A percentile compares a stretch with the other conserved stretches of the same genome.
These are phyloP conservation scores for Sisor rabdophorus DNA, from an alignment of 2,113 vertebrate genomes.

Conservation along the genomic window DNA sequence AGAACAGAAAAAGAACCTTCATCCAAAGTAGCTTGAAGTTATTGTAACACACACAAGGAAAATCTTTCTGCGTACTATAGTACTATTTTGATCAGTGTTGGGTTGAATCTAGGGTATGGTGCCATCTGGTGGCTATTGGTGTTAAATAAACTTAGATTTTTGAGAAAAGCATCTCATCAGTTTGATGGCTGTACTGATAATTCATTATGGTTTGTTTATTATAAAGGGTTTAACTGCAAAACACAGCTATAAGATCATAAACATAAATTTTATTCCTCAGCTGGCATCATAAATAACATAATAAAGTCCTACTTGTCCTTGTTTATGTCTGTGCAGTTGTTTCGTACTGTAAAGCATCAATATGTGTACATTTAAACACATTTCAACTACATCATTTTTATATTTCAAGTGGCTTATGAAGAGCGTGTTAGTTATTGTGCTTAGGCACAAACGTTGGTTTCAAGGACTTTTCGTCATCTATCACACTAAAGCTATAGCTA, in stretches of 20 bases:
- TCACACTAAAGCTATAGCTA: background rate
- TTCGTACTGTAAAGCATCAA: background rate
- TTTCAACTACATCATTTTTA: background rate
- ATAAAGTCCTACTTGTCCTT: background rate
- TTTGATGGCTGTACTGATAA: slow-evolving; percentile 8
- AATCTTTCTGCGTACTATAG: slow-evolving; percentile 6
- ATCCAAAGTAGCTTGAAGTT: background rate
- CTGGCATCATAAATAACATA: slow-evolving; percentile 21
- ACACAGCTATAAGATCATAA: slow-evolving; percentile 17
- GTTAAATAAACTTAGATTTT: background rate
- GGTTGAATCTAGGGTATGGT: background rate
- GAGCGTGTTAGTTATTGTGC: background rate
- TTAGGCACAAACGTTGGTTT: background rate
- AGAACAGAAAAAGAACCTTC: background rate
- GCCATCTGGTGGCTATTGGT: slow-evolving; percentile 30
- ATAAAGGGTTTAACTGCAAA: background rate
- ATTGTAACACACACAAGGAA: slow-evolving; percentile 20
- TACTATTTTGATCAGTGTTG: background rate
- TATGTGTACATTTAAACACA: background rate
- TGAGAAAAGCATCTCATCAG: background rate
- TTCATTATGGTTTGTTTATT: background rate
- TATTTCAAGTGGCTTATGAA: slow-evolving; percentile 7
- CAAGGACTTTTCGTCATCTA: slow-evolving; percentile 6
- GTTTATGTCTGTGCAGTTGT: slow-evolving; percentile 1
- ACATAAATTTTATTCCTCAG: slow-evolving; percentile 1